Evolutionary conservation across 2,797 vertebrate species (phyloP), one percentile per base, ranked within the genome.

Genomic region (Acanthornis magna): DNA sequence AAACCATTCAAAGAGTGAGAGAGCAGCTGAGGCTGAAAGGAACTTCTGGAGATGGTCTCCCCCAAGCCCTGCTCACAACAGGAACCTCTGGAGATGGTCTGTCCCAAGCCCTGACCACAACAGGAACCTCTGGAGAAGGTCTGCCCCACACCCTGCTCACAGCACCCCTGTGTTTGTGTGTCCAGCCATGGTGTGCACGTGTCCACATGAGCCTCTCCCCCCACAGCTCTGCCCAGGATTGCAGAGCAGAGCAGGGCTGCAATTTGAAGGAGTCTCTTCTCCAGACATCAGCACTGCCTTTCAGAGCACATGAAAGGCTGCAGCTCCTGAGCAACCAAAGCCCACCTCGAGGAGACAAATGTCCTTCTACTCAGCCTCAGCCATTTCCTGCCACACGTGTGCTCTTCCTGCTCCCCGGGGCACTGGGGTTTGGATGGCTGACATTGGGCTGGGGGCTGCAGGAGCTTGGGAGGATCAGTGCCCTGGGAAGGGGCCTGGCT

Each of bases 291-390:
- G 55, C 2, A 10, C 66, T 54, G 71, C 61, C 88, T 91, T 87
- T 91, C 81, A 75, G 74, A 87, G 62, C 62, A 61, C 71, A 43
- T 68, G 71, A 89, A 91, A 94, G 88, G 58, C 32, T 60, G 76
- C 71, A 50, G 75, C 82, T 85, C 19, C 6, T 4, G 60, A 87
- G 88, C 42, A 78, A 42, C 85, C 79, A 57, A 85, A 93, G 85
- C 51, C 40, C 79, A 45, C 65, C 88, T 91, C 61, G 36, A 74
- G 91, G 88, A 85, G 82, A 73, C 68, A 65, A 68, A 82, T 17
- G 51, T 72, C 88, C 55, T 93, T 60, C 80, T 47, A 3, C 4
- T 2, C 62, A 51, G 26, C 36, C 81, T 22, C 89, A 45, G 36
- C 45, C 58, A 29, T 60, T 43, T 30, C 76, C 67, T 47, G 54